phyloP scores from a whole-genome alignment of 2,797 vertebrate species.

The Eidolon dupreanum region DNA sequence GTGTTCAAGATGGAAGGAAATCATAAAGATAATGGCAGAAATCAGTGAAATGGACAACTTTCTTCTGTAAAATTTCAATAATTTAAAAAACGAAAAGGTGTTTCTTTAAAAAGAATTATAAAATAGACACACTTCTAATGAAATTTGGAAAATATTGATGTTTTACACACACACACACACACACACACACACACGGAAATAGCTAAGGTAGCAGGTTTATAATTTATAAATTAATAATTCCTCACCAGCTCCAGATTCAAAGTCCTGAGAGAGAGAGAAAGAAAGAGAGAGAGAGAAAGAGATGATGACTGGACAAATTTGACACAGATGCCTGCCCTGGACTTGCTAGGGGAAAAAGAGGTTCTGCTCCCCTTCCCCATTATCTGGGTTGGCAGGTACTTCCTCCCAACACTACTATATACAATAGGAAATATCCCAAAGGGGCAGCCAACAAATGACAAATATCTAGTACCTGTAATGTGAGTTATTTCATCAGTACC shows the following conservation, averaged over 20 bases:
- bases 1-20: background rate
- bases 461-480: no score
- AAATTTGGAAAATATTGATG: background rate
- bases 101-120: slow-evolving; percentile 24
- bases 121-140: background rate
- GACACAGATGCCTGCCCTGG: background rate
- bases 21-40: background rate
- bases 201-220: background rate
- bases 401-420: background rate
- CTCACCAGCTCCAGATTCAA: background rate
- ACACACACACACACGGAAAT: background rate
- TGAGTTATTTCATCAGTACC: background rate
- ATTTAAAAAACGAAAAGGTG: background rate
- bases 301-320: background rate
- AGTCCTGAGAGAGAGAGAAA: background rate
- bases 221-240: background rate
- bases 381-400: background rate
- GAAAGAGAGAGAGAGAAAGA: background rate
- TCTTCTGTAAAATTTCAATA: background rate
- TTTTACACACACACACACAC: background rate
- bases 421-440: background rate
- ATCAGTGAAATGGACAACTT: background rate
- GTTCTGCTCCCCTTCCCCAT: background rate
- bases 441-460: background rate
- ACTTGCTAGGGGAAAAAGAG: background rate